These are phyloP conservation scores for Caloenas nicobarica DNA, from an alignment of 2,113 vertebrate genomes.

Conservation along the genomic window DNA sequence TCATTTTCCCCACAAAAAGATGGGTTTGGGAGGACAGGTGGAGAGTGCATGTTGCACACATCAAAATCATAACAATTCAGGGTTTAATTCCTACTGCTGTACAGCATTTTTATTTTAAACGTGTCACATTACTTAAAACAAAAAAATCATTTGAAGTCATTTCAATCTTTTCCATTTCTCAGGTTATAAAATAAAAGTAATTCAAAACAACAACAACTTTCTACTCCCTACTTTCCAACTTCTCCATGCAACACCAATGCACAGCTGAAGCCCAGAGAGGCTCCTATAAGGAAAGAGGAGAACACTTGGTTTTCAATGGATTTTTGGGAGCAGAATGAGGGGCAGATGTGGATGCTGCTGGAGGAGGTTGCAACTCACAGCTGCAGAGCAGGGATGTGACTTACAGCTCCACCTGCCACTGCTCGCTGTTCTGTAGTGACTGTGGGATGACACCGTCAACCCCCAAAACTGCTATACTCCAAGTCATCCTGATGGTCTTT, in stretches of 20 bases:
- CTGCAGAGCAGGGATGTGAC: not conserved
- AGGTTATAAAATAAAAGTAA: not conserved
- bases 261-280: not conserved
- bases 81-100: not conserved
- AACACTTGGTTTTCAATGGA: not conserved
- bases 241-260: not conserved
- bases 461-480: not conserved
- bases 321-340: not conserved
- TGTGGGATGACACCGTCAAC: not conserved
- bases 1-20: not conserved
- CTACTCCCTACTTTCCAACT: not conserved
- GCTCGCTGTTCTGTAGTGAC: not conserved
- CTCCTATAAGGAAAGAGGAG: not conserved
- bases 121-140: not conserved
- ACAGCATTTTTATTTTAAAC: not conserved
- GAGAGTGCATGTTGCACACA: not conserved
- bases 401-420: not conserved
- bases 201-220: not conserved
- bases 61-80: fast-evolving
- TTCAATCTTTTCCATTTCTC: not conserved
- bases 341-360: not conserved
- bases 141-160: not conserved
- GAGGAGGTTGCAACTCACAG: not conserved
- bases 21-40: not conserved
- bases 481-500: not conserved